phyloP scores from a whole-genome alignment of 2,888 invertebrate genomes.

The Epistrophe grossulariae region DNA sequence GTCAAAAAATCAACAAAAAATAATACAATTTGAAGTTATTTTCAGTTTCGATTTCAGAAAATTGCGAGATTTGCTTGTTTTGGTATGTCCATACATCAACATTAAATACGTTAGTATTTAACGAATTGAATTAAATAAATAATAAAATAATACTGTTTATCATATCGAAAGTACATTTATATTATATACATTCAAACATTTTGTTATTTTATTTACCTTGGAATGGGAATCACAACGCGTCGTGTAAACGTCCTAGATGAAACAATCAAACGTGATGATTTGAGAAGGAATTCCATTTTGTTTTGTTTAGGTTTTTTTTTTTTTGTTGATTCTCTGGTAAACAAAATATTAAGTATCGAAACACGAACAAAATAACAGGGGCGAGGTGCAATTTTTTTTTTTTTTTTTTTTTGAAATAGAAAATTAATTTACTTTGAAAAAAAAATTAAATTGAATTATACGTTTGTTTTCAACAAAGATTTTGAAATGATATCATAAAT shows the following conservation, averaged over 20 bases:
- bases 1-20: conserved; percentile 4
- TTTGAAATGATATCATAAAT: conserved; percentile 58
- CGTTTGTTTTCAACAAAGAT: conserved; percentile 33
- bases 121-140: too few species aligned
- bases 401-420: neutral
- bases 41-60: neutral
- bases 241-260: conserved; percentile 82
- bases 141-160: too few species aligned
- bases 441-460: neutral
- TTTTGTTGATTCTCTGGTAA: conserved; percentile 49
- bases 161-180: neutral
- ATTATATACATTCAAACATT: conserved; percentile 2
- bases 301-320: conserved; percentile 22
- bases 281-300: conserved; percentile 83
- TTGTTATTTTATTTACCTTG: conserved; percentile 81
- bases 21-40: neutral
- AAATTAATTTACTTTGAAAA: conserved; percentile 15
- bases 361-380: conserved; percentile 51
- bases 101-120: too few species aligned
- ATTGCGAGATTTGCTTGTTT: neutral
- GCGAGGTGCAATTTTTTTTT: conserved; percentile 13
- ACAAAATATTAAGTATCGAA: conserved; percentile 35
- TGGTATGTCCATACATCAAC: neutral
- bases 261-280: conserved; percentile 83
- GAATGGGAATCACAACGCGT: conserved; percentile 83